phyloP scores from a whole-genome alignment of 2,113 vertebrate species.

The Alectura lathami region DNA sequence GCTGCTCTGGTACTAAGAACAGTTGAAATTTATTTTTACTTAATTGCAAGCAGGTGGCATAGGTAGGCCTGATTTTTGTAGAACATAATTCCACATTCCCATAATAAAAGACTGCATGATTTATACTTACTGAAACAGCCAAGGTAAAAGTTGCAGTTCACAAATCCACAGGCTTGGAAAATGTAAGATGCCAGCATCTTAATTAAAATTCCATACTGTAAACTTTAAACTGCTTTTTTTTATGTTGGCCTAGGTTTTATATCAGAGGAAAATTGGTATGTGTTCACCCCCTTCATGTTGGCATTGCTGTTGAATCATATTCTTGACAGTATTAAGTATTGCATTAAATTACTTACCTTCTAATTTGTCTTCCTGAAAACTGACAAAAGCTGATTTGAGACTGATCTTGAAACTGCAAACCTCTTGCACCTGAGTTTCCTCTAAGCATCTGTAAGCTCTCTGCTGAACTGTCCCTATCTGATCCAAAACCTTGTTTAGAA shows the following conservation, averaged over 20 bases:
- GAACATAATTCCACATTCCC: background rate
- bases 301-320: background rate
- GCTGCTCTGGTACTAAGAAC: background rate
- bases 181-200: background rate
- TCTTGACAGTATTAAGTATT: background rate
- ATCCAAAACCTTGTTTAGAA: background rate
- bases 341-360: background rate
- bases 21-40: background rate
- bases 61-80: background rate
- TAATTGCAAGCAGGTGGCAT: constrained; percentile 41
- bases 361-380: background rate
- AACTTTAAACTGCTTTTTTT: background rate
- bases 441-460: background rate
- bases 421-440: background rate
- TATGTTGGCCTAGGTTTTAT: background rate
- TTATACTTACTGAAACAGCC: background rate
- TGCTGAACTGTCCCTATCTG: background rate
- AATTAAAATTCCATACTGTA: constrained; percentile 1
- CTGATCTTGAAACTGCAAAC: background rate
- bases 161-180: background rate
- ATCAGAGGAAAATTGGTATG: background rate
- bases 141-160: constrained; percentile 19
- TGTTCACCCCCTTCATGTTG: background rate
- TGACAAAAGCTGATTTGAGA: no score
- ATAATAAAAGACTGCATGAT: background rate